Percentiles rank a stretch among this genome's conserved stretches.
Evolutionary conservation across 2,113 vertebrate species (phyloP).

Genomic region (Thalassoma bifasciatum): DNA sequence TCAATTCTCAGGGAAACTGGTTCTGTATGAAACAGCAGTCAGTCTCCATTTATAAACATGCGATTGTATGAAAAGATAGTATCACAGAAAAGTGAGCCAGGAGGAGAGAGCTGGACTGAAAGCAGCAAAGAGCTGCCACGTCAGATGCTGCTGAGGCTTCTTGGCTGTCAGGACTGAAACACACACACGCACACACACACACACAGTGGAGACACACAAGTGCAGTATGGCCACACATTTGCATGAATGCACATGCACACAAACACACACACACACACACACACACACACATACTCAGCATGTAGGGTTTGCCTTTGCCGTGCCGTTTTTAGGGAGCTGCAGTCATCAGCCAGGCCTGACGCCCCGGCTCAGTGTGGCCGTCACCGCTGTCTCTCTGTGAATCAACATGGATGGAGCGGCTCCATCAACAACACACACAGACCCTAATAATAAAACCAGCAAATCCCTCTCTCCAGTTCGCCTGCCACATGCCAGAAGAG

Average conservation of each 20-base stretch:
- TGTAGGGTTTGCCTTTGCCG: constrained; percentile 62
- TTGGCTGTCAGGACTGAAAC: constrained; percentile 76
- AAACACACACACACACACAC: constrained; percentile 3
- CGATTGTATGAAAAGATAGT: constrained; percentile 76
- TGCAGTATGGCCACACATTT: neutral
- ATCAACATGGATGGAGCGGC: constrained; percentile 63
- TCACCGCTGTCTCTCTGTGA: constrained; percentile 67
- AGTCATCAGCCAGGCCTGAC: constrained; percentile 68
- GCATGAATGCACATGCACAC: neutral
- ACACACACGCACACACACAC: constrained; percentile 32
- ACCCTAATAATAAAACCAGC: constrained; percentile 66
- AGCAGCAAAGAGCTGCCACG: constrained; percentile 78
- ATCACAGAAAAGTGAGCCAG: constrained; percentile 73
- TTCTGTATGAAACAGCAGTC: constrained; percentile 55
- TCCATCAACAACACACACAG: constrained; percentile 66
- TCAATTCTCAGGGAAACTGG: constrained; percentile 44
- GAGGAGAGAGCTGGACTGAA: constrained; percentile 72
- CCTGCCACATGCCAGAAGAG: constrained; percentile 41
- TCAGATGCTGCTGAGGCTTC: constrained; percentile 79
- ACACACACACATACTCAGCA: constrained; percentile 9
- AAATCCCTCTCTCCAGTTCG: constrained; percentile 56
- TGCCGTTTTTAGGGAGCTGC: constrained; percentile 51
- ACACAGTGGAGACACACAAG: constrained; percentile 18
- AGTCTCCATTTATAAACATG: constrained; percentile 74
- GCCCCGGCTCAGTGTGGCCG: constrained; percentile 63